Evolutionary conservation across 2,113 vertebrate genomes (phyloP).

Genomic region (Macroglossus sobrinus): DNA sequence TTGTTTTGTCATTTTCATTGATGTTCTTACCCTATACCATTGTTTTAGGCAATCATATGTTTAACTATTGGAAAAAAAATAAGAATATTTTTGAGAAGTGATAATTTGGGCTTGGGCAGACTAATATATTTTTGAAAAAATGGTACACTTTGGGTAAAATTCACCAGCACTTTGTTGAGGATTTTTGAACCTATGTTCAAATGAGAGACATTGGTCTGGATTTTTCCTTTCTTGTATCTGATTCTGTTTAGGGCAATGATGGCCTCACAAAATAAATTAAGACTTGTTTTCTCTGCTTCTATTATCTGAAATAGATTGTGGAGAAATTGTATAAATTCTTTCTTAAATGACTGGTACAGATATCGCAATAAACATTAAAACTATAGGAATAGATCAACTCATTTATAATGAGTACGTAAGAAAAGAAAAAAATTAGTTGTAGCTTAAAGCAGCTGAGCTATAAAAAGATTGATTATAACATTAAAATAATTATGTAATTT

Average conservation of each 20-base stretch:
- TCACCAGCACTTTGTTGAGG: neutral
- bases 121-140: neutral
- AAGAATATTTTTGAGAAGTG: neutral
- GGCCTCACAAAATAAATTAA: neutral
- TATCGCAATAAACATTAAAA: neutral
- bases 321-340: neutral
- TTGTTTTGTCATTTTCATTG: conserved; percentile 42
- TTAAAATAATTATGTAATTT: neutral
- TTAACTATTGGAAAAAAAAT: neutral
- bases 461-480: neutral
- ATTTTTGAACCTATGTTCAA: neutral
- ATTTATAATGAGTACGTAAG: neutral
- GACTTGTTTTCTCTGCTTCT: neutral
- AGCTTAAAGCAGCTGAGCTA: neutral
- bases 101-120: neutral
- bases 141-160: neutral
- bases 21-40: neutral
- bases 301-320: neutral
- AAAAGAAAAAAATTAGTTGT: neutral
- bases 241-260: neutral
- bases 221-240: neutral
- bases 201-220: neutral
- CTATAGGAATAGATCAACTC: neutral
- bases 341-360: neutral
- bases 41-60: neutral